Percentiles rank a stretch among this genome's conserved stretches.
phyloP scores from a whole-genome alignment of 2,113 vertebrate genomes.

The Catharus fuscescens region DNA sequence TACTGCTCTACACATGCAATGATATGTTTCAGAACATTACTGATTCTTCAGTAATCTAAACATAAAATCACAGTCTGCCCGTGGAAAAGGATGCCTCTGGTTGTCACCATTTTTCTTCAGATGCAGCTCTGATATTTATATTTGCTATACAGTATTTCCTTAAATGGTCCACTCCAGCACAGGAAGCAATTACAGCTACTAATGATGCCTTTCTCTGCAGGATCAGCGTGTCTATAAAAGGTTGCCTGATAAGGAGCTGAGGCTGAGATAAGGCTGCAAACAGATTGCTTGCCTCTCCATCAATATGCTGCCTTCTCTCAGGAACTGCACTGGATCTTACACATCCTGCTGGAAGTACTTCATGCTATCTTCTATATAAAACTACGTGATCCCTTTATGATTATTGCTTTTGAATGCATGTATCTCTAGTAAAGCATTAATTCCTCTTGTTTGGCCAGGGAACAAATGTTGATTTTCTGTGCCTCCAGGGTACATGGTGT shows the following conservation, averaged over 20 bases:
- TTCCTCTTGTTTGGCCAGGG: background rate
- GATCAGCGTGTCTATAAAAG: background rate
- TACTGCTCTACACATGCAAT: background rate
- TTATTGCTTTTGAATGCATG: background rate
- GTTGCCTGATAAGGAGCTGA: background rate
- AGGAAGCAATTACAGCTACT: conserved; percentile 25
- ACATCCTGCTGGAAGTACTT: background rate
- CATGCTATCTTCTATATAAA: background rate
- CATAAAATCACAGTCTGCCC: background rate
- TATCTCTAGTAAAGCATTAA: background rate
- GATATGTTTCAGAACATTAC: background rate
- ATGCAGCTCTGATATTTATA: background rate
- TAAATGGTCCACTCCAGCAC: background rate
- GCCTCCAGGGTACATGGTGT: background rate
- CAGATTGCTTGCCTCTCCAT: background rate
- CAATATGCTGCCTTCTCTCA: background rate
- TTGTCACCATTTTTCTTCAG: background rate
- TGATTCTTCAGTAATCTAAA: background rate
- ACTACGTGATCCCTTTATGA: background rate
- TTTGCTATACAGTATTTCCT: background rate
- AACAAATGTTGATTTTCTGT: background rate
- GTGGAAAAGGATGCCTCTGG: background rate
- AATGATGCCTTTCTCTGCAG: background rate
- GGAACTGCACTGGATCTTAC: background rate
- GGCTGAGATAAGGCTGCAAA: conserved; percentile 1